Percentiles rank a stretch among this genome's conserved stretches.
Conservation (phyloP, 2,797 vertebrate genomes). For the Corythornis leucogaster region DNA sequence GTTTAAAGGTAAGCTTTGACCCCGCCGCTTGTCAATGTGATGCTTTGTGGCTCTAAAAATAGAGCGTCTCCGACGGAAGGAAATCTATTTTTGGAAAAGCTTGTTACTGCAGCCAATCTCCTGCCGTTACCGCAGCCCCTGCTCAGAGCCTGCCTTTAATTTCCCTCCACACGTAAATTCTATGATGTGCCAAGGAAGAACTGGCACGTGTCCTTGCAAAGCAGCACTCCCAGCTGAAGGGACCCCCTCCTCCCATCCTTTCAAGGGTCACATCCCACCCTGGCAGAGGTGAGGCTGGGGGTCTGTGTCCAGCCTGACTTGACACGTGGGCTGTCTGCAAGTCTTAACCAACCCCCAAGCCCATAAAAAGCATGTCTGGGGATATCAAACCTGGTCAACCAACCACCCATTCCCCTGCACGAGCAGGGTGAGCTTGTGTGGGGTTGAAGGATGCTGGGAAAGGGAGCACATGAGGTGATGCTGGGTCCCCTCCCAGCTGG, state of each 20-base stretch:
- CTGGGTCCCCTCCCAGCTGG: accelerated
- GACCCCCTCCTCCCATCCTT: too few relatives aligned
- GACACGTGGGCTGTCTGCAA: accelerated
- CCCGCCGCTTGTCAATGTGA: background rate
- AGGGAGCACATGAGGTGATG: accelerated
- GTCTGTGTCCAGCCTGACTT: accelerated
- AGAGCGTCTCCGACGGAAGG: background rate
- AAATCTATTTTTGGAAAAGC: conserved; percentile 31
- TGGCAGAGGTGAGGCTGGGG: background rate
- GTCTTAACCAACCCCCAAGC: background rate
- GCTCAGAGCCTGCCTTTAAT: background rate
- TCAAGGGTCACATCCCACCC: accelerated
- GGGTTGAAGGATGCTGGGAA: background rate
- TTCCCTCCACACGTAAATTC: background rate
- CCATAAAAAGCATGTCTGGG: accelerated
- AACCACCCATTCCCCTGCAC: accelerated
- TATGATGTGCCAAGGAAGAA: background rate
- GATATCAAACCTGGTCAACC: too few relatives aligned
- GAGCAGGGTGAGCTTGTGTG: background rate
- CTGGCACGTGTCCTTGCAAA: background rate
- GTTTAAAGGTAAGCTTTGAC: conserved; percentile 25
- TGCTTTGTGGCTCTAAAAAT: conserved; percentile 10
- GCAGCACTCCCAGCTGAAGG: background rate
- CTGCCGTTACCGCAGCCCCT: background rate
- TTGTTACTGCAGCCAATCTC: background rate